These are phyloP conservation scores for Phalloptychus januarius DNA, from an alignment of 2,797 vertebrate genomes.

Conservation along the genomic window DNA sequence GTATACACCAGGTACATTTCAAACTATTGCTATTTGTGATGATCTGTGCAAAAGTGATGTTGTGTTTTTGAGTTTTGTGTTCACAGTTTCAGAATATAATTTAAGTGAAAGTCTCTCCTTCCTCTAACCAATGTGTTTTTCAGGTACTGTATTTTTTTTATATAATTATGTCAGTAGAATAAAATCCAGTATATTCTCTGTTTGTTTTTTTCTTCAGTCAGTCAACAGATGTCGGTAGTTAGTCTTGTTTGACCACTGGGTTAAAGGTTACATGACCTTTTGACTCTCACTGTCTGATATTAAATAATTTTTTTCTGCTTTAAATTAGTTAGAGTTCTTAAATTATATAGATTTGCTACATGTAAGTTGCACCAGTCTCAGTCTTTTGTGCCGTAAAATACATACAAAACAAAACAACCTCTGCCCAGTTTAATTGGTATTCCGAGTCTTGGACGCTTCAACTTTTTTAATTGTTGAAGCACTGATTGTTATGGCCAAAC, in stretches of 20 bases:
- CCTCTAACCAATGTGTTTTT: slow-evolving; percentile 31
- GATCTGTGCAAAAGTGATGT: slow-evolving; percentile 35
- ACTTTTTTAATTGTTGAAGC: neutral
- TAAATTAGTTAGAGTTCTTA: neutral
- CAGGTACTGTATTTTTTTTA: slow-evolving; percentile 13
- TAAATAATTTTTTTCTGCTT: neutral
- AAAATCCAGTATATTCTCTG: neutral
- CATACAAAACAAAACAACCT: neutral
- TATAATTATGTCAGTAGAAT: neutral
- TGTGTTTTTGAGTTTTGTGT: slow-evolving; percentile 41
- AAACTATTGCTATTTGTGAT: slow-evolving; percentile 13
- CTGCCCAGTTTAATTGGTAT: neutral
- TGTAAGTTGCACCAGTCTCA: neutral
- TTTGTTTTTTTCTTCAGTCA: neutral
- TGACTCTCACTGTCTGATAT: neutral
- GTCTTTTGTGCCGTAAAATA: neutral
- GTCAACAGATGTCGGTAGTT: slow-evolving; percentile 66
- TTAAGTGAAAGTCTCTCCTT: slow-evolving; percentile 25
- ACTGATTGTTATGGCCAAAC: neutral
- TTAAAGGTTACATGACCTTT: neutral
- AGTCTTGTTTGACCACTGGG: slow-evolving; percentile 17
- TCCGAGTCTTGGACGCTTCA: no score
- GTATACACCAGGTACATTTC: slow-evolving; percentile 19
- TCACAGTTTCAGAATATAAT: slow-evolving; percentile 25
- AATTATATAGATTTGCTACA: neutral